Evolutionary conservation across 2,888 invertebrate genomes (phyloP).

Genomic region (Tetrapedia diversipes): DNA sequence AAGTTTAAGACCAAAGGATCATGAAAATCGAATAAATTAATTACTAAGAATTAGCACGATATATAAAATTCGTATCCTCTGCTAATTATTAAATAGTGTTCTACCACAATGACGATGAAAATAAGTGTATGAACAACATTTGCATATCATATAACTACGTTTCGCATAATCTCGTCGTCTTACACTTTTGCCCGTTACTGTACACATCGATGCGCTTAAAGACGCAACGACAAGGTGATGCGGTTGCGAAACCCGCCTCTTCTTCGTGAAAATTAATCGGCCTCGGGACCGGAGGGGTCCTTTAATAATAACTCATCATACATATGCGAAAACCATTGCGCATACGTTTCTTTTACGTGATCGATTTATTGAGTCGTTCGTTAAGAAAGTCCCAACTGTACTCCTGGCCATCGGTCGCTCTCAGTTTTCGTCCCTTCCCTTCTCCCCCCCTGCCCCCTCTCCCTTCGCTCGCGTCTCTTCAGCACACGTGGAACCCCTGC

Average conservation of each 20-base stretch:
- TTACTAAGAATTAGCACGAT: too few species aligned
- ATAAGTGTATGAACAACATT: too few species aligned
- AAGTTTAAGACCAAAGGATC: too few species aligned
- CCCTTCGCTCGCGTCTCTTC: slow-evolving; percentile 46
- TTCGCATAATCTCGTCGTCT: too few species aligned
- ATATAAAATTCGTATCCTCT: too few species aligned
- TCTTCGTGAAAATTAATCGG: slow-evolving; percentile 27
- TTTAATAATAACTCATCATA: slow-evolving; percentile 57
- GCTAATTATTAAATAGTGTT: too few species aligned
- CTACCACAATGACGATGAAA: too few species aligned
- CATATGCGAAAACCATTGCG: slow-evolving; percentile 64
- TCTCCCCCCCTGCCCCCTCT: slow-evolving; percentile 20
- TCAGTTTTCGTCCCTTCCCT: slow-evolving; percentile 40
- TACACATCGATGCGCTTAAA: not conserved
- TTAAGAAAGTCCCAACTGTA: slow-evolving; percentile 68
- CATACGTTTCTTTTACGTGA: slow-evolving; percentile 73
- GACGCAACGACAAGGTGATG: not conserved
- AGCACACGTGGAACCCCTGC: slow-evolving; percentile 73
- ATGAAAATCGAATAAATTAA: too few species aligned
- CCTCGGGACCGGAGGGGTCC: not conserved
- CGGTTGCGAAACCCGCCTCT: not conserved
- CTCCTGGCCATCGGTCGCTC: slow-evolving; percentile 45
- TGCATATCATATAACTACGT: too few species aligned
- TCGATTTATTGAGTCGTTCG: slow-evolving; percentile 71
- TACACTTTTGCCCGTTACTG: too few species aligned